phyloP scores from a whole-genome alignment of 2,888 invertebrate genomes.

The Trichopoda pennipes region DNA sequence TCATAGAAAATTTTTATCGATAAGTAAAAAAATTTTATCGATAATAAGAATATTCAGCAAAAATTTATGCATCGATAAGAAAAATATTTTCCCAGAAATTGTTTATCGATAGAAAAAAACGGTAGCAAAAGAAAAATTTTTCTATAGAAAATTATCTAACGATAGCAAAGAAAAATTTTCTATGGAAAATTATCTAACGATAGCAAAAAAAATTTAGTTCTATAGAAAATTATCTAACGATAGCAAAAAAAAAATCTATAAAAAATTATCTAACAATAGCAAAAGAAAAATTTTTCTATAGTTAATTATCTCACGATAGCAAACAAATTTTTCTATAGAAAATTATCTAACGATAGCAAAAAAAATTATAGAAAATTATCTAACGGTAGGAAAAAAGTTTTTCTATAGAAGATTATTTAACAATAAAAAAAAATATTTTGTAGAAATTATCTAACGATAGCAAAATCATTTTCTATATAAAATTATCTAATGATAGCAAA shows the following conservation, averaged over 20 bases:
- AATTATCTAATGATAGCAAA: too few relatives aligned
- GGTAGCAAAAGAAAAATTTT: not conserved
- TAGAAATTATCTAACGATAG: too few relatives aligned
- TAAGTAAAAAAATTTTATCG: too few relatives aligned
- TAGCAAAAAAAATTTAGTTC: not conserved
- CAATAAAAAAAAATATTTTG: too few relatives aligned
- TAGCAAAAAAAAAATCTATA: not conserved
- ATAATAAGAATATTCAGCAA: not conserved
- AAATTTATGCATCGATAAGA: not conserved
- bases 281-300: not conserved
- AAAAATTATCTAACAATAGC: not conserved
- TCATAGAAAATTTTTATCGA: too few relatives aligned
- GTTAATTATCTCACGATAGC: too few relatives aligned
- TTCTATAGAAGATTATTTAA: not conserved
- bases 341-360: not conserved
- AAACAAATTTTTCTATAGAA: not conserved
- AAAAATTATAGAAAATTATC: too few relatives aligned
- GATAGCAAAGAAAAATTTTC: not conserved
- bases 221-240: not conserved
- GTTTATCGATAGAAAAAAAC: not conserved
- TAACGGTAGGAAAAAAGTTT: not conserved
- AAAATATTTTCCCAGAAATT: not conserved
- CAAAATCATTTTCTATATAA: too few relatives aligned
- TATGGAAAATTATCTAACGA: too few relatives aligned
- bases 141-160: not conserved